Conservation (phyloP, 2,888 invertebrate genomes). For the Sipunculus nudus region DNA sequence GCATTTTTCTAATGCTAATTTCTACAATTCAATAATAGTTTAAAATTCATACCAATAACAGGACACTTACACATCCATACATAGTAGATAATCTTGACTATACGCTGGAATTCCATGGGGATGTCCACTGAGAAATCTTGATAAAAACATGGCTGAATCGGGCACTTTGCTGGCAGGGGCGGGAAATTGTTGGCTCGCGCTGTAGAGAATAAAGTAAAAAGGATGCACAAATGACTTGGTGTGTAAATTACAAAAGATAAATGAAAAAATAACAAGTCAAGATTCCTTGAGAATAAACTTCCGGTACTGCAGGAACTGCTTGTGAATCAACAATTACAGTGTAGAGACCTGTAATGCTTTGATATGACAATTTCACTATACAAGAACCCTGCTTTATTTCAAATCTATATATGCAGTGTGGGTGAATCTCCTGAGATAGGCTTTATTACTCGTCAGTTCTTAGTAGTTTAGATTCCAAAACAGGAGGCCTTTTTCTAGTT, state of each 20-base stretch:
- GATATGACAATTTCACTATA: too few relatives aligned
- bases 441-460: too few relatives aligned
- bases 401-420: too few relatives aligned
- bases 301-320: too few relatives aligned
- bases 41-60: not conserved
- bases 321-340: too few relatives aligned
- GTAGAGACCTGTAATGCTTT: too few relatives aligned
- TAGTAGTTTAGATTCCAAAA: too few relatives aligned
- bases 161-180: constrained; percentile 86
- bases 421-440: too few relatives aligned
- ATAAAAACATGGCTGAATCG: constrained; percentile 96
- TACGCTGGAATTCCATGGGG: constrained; percentile 94
- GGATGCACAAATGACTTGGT: not conserved
- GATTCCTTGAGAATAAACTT: too few relatives aligned
- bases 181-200: constrained; percentile 96
- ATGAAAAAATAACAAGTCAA: too few relatives aligned
- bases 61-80: constrained; percentile 92
- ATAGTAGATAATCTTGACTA: constrained; percentile 93
- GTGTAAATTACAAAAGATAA: not conserved
- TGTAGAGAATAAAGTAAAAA: constrained; percentile 54
- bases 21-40: not conserved
- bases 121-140: constrained; percentile 99
- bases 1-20: not conserved
- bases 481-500: too few relatives aligned
- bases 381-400: too few relatives aligned